Evolutionary conservation across 1,140 invertebrate genomes (phyloP).

Genomic region (Drosophila setifemur): DNA sequence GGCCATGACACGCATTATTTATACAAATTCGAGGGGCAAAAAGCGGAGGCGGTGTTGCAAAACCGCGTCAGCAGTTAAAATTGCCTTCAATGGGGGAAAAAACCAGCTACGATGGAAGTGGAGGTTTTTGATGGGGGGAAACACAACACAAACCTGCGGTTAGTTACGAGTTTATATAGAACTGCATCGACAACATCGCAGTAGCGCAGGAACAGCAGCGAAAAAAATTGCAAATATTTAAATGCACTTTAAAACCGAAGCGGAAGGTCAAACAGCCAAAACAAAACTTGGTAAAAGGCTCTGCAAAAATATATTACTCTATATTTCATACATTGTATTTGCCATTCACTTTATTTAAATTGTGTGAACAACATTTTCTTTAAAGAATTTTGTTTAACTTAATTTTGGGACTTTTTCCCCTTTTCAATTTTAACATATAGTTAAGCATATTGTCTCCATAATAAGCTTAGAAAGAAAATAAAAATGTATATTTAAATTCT

Average conservation of each 20-base stretch:
- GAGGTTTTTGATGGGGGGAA: conserved; percentile 15
- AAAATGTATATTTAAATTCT: no score
- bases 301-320: no score
- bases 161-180: conserved; percentile 78
- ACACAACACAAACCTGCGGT: conserved; percentile 75
- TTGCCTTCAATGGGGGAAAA: conserved; percentile 59
- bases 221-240: conserved; percentile 72
- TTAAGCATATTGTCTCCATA: no score
- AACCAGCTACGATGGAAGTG: conserved; percentile 38
- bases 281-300: not conserved
- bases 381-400: no score
- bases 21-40: conserved; percentile 44
- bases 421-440: no score
- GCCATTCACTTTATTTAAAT: no score
- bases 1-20: conserved; percentile 75
- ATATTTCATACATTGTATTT: no score
- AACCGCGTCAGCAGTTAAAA: conserved; percentile 78
- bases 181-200: conserved; percentile 55
- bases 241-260: conserved; percentile 61
- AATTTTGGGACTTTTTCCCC: no score
- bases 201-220: conserved; percentile 10
- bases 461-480: no score
- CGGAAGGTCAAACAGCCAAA: conserved; percentile 17
- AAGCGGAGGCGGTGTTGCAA: conserved; percentile 25
- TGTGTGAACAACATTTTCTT: no score